Evolutionary conservation across 2,113 vertebrate species (phyloP).

Genomic region (Cinclus mexicanus): DNA sequence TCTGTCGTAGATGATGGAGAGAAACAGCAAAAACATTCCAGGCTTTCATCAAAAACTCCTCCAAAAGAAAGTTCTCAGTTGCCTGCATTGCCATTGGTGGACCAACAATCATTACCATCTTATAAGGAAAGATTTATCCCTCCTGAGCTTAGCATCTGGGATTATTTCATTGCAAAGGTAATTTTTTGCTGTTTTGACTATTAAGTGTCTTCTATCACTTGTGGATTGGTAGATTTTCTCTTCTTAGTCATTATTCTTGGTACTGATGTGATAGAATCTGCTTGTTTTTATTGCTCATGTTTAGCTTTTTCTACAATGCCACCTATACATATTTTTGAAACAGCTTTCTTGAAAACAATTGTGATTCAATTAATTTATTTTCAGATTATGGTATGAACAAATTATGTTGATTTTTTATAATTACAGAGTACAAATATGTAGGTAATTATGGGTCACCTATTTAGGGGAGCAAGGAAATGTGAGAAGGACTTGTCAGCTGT

Average conservation of each 20-base stretch:
- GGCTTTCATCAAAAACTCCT: constrained; percentile 77
- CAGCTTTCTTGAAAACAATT: not conserved
- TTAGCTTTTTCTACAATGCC: not conserved
- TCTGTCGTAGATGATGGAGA: constrained; percentile 77
- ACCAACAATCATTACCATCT: constrained; percentile 74
- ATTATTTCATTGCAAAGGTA: constrained; percentile 98
- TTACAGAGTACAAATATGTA: not conserved
- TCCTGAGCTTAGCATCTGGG: constrained; percentile 98
- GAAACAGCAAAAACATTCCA: constrained; percentile 78
- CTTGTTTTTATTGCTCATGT: not conserved
- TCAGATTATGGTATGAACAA: not conserved
- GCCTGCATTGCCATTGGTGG: constrained; percentile 68
- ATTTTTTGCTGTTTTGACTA: not conserved
- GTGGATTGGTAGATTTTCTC: not conserved
- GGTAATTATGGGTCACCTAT: not conserved
- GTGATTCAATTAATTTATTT: not conserved
- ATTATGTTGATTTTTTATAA: not conserved
- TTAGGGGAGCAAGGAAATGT: not conserved
- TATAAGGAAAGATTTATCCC: constrained; percentile 90
- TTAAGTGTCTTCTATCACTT: not conserved
- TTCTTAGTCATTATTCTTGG: not conserved
- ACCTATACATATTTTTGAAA: not conserved
- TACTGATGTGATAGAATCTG: not conserved
- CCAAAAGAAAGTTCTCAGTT: constrained; percentile 75
- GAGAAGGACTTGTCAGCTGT: not conserved